Conservation (phyloP, 1,140 invertebrate species). For the Dryas iulia region DNA sequence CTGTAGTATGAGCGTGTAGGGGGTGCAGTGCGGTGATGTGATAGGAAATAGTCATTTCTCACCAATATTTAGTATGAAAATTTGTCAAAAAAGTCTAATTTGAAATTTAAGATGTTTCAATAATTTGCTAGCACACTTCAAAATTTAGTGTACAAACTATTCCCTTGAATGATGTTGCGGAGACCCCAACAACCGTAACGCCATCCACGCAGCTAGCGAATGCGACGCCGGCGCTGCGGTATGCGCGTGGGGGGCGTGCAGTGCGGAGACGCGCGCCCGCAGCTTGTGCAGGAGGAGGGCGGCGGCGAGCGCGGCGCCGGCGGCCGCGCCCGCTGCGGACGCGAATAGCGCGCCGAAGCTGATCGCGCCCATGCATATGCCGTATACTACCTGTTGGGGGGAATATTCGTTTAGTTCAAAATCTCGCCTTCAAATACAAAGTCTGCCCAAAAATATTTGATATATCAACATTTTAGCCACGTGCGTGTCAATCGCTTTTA, state of each 20-base stretch:
- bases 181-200: slow-evolving; percentile 84
- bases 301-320: slow-evolving; percentile 89
- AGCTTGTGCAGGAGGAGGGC: slow-evolving; percentile 88
- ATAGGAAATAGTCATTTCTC: no score
- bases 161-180: slow-evolving; percentile 64
- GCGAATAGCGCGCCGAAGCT: slow-evolving; percentile 94
- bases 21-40: no score
- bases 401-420: slow-evolving; percentile 44
- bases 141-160: no score
- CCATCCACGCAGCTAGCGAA: slow-evolving; percentile 86
- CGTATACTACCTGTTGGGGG: slow-evolving; percentile 90
- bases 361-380: slow-evolving; percentile 93
- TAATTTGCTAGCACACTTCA: no score
- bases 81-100: no score
- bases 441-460: background rate
- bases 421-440: no score
- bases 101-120: no score
- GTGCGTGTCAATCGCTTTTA: no score
- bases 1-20: no score
- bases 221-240: slow-evolving; percentile 81
- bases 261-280: slow-evolving; percentile 82
- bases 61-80: no score
- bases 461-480: no score
- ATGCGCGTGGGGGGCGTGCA: background rate
- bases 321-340: slow-evolving; percentile 90